Base-by-base conservation (phyloP, 2,113 vertebrate species). In the Porphyrio hochstetteri region DNA sequence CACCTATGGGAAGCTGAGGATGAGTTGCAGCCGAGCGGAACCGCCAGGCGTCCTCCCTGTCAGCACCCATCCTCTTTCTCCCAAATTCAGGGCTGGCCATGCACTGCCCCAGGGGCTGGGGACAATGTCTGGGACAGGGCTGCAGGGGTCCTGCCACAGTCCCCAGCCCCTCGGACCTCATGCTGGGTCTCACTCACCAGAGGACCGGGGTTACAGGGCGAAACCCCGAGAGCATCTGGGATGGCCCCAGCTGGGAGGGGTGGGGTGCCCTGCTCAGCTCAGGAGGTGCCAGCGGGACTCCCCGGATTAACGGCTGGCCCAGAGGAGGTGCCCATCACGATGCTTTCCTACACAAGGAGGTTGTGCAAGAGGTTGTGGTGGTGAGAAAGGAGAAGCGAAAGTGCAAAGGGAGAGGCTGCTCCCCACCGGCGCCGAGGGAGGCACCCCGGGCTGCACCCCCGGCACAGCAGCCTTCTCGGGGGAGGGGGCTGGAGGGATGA, bases 371-470 rank as follows among this genome's bases (percentile, higher is more conserved):
- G n/a, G 46, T 82, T 79, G 88, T 35, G 88, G 94, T 91, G 72
- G 86, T 92, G 95, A 94, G 94, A 96, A 96, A 96, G 76, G 76
- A 91, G 95, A 97, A 95, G 95, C 11, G 92, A 96, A 96, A 97
- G 94, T 69, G 91, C 9, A 68, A 92, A 90, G 60, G 16, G 53
- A 85, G 85, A 96, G 85, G 74, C 46, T 23, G 63, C 80, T 81
- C 40, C n/a, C 50, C 50, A 46, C 9, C 36, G 2, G 23, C 23
- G 2, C 44, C 80, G 5, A 65, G 57, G 63, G n/a, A 35, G 50
- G 28, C 13, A 40, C 48, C 63, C 75, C 35, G 4, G 2, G 33
- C 79, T 56, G 65, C 53, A 48, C 42, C 84, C 59, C 59, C 18
- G 3, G 27, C 60, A 56, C 83, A 33, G 55, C 42, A 46, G 53